Evolutionary conservation across 2,797 vertebrate species (phyloP).

Genomic region (Intellagama lesueurii): DNA sequence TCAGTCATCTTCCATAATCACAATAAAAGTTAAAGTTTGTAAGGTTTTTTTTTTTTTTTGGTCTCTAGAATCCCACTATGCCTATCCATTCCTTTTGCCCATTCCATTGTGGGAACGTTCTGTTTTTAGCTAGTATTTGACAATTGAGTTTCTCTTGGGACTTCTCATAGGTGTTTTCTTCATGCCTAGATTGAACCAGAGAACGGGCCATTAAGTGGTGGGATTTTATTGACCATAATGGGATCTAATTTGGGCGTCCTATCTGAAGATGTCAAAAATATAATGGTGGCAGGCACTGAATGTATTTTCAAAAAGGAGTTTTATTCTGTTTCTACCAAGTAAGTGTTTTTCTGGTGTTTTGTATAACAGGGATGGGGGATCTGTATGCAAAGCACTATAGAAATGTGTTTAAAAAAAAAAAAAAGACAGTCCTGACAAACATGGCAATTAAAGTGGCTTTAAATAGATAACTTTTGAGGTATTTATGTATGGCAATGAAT

Average conservation of each 20-base stretch:
- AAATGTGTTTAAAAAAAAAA: background rate
- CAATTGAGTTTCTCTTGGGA: background rate
- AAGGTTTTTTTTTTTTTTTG: background rate
- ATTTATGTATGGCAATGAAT: background rate
- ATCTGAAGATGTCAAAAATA: constrained; percentile 84
- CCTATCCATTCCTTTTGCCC: background rate
- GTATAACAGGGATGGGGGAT: background rate
- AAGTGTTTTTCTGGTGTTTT: constrained; percentile 61
- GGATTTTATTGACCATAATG: constrained; percentile 89
- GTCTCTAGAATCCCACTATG: background rate
- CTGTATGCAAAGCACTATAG: background rate
- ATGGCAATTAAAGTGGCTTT: background rate
- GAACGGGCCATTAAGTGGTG: constrained; percentile 87
- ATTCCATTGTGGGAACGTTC: background rate
- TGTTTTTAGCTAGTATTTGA: background rate
- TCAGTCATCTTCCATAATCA: background rate
- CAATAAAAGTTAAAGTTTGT: background rate
- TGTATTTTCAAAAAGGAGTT: constrained; percentile 85
- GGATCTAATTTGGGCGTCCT: constrained; percentile 93
- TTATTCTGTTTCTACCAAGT: constrained; percentile 95
- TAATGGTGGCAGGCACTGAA: constrained; percentile 85
- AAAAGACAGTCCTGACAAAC: background rate
- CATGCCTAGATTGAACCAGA: constrained; percentile 88
- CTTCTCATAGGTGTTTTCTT: constrained; percentile 41
- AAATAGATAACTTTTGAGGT: background rate